Base-by-base conservation (phyloP, 2,797 vertebrate genomes). In the Phrynocephalus forsythii region DNA sequence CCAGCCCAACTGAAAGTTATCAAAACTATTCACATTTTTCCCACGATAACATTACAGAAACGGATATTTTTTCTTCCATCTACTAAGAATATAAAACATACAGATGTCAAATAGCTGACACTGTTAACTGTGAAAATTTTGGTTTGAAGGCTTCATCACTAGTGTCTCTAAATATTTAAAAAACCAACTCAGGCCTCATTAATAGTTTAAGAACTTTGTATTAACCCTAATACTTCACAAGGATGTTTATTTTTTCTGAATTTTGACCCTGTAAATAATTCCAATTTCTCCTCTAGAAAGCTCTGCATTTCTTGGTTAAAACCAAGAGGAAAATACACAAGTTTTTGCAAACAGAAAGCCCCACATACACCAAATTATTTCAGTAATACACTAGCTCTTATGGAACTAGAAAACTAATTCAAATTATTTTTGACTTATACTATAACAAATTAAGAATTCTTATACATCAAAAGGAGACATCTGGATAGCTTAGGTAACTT, bases 181-280 rank as follows among this genome's bases (percentile, higher is more conserved):
- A 84, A 78, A 94, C 88, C 85, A 92, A 94, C 91, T 92, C 82
- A 91, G 90, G 91, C 60, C 71, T 82, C 80, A 92, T 89, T 60
- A 94, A 90, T 91, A 90, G 92, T 91, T 94, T 86, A 86, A 91
- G 78, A 91, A 82, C 77, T 86, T 84, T 91, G 87, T 76, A 91
- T 78, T 90, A 85, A 90, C 90, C 82, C 88, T 93, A 90, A 85
- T 87, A 72, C 77, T 92, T 84, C 91, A 90, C 50, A 89, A 85
- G 83, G 78, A 86, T 16, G 1, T 2, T 60, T 79, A 60, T 10
- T 75, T 75, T 90, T 84, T 91, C n/a, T 52, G 73, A 85, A 89
- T 91, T 83, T 76, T 9, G 66, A 15, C n/a, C 3, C 20, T 26
- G 73, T 48, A 79, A 20, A 44, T 26, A 52, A 67, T 30, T 78